Evolutionary conservation across 2,113 vertebrate genomes (phyloP).

Genomic region (Sitta europaea): DNA sequence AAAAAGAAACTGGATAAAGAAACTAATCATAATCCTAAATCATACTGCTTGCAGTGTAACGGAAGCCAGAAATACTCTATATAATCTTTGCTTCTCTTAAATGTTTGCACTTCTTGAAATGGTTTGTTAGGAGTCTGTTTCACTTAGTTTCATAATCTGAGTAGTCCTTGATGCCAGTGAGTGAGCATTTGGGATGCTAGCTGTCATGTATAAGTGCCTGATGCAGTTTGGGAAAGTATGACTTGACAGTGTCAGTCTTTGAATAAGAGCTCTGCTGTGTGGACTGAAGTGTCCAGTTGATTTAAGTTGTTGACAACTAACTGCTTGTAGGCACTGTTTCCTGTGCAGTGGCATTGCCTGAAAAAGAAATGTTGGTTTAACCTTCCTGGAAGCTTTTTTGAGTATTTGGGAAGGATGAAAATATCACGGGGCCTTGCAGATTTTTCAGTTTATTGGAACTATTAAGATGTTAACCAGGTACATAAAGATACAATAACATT

Average conservation of each 20-base stretch:
- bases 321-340: neutral
- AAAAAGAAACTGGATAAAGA: neutral
- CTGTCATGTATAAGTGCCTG: neutral
- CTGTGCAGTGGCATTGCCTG: neutral
- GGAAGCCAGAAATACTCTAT: neutral
- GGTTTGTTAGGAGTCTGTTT: neutral
- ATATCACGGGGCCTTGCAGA: neutral
- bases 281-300: neutral
- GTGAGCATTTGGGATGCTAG: neutral
- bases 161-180: neutral
- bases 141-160: neutral
- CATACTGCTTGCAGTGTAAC: neutral
- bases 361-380: neutral
- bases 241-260: neutral
- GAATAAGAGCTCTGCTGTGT: neutral
- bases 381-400: neutral
- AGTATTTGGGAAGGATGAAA: neutral
- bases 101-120: neutral
- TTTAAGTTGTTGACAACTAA: neutral
- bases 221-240: neutral
- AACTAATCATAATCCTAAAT: neutral
- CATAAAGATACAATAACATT: neutral
- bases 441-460: neutral
- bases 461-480: neutral
- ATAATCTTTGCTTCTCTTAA: neutral